phyloP scores from a whole-genome alignment of 2,797 vertebrate genomes.

The Rhincodon typus region DNA sequence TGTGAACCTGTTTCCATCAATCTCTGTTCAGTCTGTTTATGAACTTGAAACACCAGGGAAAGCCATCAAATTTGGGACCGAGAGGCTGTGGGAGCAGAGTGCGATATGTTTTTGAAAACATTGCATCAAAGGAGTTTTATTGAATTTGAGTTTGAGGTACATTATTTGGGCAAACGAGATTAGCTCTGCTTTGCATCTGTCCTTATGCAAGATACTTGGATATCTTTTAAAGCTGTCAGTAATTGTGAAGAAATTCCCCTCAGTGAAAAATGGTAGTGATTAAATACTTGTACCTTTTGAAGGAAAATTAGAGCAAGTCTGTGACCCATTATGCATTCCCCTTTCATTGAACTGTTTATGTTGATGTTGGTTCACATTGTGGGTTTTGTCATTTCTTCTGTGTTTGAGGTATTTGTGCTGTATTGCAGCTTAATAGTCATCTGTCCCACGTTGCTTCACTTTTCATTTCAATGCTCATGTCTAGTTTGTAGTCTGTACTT shows the following conservation, averaged over 20 bases:
- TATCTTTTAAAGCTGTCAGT: background rate
- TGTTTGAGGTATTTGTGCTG: background rate
- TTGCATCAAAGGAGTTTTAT: background rate
- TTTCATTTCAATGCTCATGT: constrained; percentile 14
- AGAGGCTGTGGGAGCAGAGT: background rate
- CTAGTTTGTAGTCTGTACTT: background rate
- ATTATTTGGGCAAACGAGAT: constrained; percentile 15
- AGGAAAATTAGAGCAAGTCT: constrained; percentile 34
- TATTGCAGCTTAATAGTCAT: background rate
- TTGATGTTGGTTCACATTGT: constrained; percentile 5
- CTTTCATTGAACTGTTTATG: constrained; percentile 7
- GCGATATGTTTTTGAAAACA: background rate
- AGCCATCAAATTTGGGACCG: background rate
- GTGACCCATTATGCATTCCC: constrained; percentile 7
- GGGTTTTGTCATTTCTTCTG: background rate
- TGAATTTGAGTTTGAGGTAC: background rate
- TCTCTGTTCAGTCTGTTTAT: no score
- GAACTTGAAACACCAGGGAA: background rate
- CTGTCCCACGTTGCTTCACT: background rate
- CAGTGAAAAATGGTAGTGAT: background rate
- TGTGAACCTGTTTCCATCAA: background rate
- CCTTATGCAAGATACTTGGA: background rate
- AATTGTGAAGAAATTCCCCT: background rate
- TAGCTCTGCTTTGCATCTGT: background rate
- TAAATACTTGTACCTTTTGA: background rate